Conservation (phyloP, 2,797 vertebrate genomes). For the Sparus aurata region DNA sequence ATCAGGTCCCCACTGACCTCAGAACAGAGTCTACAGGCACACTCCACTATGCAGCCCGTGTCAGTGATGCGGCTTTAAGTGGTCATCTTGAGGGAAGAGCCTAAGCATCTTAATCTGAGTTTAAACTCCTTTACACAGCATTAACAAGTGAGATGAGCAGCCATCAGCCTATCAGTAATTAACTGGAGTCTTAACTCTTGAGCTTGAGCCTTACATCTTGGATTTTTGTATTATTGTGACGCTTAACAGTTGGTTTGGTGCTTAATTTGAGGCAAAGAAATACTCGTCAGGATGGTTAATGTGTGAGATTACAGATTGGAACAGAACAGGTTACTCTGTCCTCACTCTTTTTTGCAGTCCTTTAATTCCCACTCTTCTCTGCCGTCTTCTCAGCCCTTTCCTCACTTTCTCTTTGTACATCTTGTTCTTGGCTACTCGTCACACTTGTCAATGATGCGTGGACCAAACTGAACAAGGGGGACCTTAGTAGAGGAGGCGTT, state of each 20-base stretch:
- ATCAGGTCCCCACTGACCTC: constrained; percentile 15
- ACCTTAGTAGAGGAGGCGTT: constrained; percentile 28
- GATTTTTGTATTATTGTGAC: constrained; percentile 27
- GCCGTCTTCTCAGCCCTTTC: constrained; percentile 7
- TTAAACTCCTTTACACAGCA: constrained; percentile 47
- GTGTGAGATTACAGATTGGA: not conserved
- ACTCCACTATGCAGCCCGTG: constrained; percentile 13
- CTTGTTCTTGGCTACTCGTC: constrained; percentile 33
- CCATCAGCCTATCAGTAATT: constrained; percentile 42
- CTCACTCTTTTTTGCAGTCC: not conserved
- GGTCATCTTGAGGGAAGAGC: constrained; percentile 33
- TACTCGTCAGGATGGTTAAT: not conserved
- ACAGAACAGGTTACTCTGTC: not conserved
- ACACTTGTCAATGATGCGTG: constrained; percentile 31
- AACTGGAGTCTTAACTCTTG: constrained; percentile 32
- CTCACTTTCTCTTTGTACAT: constrained; percentile 35
- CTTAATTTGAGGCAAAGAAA: not conserved
- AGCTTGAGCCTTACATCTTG: not conserved
- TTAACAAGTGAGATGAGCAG: constrained; percentile 47
- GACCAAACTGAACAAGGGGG: constrained; percentile 20
- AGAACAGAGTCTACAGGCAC: constrained; percentile 10
- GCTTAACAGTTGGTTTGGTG: constrained; percentile 1
- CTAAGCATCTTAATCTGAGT: constrained; percentile 51
- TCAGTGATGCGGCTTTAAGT: constrained; percentile 37
- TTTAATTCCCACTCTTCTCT: not conserved